Evolutionary conservation across 2,888 invertebrate species (phyloP).

Genomic region (Seira sanloemensis): DNA sequence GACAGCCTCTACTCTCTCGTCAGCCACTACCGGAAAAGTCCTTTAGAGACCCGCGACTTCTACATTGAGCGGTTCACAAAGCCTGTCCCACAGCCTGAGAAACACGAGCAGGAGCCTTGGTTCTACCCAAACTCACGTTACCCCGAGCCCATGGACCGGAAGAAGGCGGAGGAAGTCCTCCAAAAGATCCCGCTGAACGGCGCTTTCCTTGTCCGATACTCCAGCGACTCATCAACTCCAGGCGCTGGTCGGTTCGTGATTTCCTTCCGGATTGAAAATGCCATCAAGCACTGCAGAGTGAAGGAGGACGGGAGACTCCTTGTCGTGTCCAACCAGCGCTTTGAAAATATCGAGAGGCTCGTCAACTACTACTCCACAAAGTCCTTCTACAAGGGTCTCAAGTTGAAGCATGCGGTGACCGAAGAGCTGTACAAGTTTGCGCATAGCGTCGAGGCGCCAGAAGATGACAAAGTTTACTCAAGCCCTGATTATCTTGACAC

Average conservation of each 20-base stretch:
- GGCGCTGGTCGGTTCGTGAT: slow-evolving; percentile 81
- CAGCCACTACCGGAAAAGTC: slow-evolving; percentile 90
- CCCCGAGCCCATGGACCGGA: slow-evolving; percentile 58
- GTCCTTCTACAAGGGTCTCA: slow-evolving; percentile 93
- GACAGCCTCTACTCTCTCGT: slow-evolving; percentile 95
- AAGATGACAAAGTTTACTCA: slow-evolving; percentile 62
- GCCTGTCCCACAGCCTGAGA: slow-evolving; percentile 95
- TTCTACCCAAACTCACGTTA: slow-evolving; percentile 63
- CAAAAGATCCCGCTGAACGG: slow-evolving; percentile 68
- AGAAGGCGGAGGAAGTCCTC: slow-evolving; percentile 67
- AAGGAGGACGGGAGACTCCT: slow-evolving; percentile 93
- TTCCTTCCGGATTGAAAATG: slow-evolving; percentile 86
- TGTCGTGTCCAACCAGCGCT: slow-evolving; percentile 91
- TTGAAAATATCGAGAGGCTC: slow-evolving; percentile 95
- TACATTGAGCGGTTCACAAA: slow-evolving; percentile 86
- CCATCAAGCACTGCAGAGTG: slow-evolving; percentile 97
- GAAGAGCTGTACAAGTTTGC: slow-evolving; percentile 76
- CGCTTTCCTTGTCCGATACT: slow-evolving; percentile 69
- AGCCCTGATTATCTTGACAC: slow-evolving; percentile 64
- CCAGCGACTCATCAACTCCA: slow-evolving; percentile 23
- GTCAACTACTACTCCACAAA: slow-evolving; percentile 93
- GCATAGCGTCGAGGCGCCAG: slow-evolving; percentile 43
- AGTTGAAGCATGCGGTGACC: slow-evolving; percentile 88
- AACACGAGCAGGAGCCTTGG: slow-evolving; percentile 79
- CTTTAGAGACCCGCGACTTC: slow-evolving; percentile 85